phyloP scores from a whole-genome alignment of 2,797 vertebrate genomes.

The Intellagama lesueurii region DNA sequence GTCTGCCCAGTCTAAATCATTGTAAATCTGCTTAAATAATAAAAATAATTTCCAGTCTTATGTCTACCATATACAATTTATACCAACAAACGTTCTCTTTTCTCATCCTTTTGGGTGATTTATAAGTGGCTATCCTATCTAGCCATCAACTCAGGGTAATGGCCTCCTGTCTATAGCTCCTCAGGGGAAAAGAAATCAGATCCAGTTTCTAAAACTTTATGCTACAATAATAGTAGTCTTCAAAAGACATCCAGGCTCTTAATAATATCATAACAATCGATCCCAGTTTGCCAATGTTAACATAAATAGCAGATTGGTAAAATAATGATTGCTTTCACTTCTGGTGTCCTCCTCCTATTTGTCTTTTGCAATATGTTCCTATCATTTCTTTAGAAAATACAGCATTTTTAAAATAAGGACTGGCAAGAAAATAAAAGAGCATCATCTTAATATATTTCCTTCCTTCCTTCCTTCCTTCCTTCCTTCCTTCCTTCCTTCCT shows the following conservation, averaged over 20 bases:
- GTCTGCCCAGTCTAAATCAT: too few species aligned
- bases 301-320: not conserved
- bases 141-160: too few species aligned
- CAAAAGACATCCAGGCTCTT: not conserved
- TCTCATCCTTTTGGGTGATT: too few species aligned
- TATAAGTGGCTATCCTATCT: too few species aligned
- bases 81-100: too few species aligned
- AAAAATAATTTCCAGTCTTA: too few species aligned
- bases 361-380: not conserved
- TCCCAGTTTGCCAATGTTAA: not conserved
- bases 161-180: not conserved
- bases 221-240: not conserved
- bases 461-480: too few species aligned
- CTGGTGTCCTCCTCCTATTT: not conserved
- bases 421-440: not conserved
- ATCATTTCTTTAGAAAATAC: not conserved
- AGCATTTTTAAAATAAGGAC: not conserved
- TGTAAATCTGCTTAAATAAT: too few species aligned
- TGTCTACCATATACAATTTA: too few species aligned
- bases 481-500: too few species aligned
- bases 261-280: not conserved
- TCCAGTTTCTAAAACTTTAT: not conserved
- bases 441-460: not conserved
- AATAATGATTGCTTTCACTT: not conserved
- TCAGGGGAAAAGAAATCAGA: not conserved